A percentile compares a stretch with the other conserved stretches of the same genome.
Evolutionary conservation across 2,113 vertebrate genomes (phyloP).

Genomic region (Potamarius usumacintae): DNA sequence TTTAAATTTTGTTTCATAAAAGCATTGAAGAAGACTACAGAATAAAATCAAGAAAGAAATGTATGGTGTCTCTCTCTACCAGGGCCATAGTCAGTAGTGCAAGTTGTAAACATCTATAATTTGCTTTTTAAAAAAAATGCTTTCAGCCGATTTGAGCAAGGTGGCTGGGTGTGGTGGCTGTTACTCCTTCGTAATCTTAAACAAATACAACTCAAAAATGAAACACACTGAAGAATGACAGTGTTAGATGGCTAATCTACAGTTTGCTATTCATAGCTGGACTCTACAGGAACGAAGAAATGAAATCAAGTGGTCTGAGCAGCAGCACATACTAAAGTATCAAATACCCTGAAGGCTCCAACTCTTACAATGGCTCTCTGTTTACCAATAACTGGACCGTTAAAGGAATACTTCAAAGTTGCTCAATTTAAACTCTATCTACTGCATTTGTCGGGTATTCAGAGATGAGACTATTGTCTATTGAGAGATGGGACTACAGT

Average conservation of each 20-base stretch:
- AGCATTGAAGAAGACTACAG: not conserved
- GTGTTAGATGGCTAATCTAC: not conserved
- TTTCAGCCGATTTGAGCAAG: not conserved
- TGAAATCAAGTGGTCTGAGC: not conserved
- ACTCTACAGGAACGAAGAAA: not conserved
- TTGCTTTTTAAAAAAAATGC: not conserved
- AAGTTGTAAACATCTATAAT: not conserved
- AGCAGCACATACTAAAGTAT: slow-evolving; percentile 17
- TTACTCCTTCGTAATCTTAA: not conserved
- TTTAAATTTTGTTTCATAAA: not conserved
- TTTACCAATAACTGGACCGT: slow-evolving; percentile 8
- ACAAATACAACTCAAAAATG: not conserved
- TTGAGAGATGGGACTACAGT: not conserved
- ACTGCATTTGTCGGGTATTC: not conserved
- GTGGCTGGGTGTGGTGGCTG: not conserved
- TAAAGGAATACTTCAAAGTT: slow-evolving; percentile 2
- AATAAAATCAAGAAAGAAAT: not conserved
- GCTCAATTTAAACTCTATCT: not conserved
- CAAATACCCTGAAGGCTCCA: slow-evolving; percentile 16
- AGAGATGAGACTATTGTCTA: not conserved
- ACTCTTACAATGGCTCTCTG: slow-evolving; percentile 24
- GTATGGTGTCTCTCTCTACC: not conserved
- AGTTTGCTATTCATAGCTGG: not conserved
- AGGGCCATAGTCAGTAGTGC: not conserved
- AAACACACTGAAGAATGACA: not conserved